Evolutionary conservation across 2,113 vertebrate genomes (phyloP).

Genomic region (Cathartes aura): DNA sequence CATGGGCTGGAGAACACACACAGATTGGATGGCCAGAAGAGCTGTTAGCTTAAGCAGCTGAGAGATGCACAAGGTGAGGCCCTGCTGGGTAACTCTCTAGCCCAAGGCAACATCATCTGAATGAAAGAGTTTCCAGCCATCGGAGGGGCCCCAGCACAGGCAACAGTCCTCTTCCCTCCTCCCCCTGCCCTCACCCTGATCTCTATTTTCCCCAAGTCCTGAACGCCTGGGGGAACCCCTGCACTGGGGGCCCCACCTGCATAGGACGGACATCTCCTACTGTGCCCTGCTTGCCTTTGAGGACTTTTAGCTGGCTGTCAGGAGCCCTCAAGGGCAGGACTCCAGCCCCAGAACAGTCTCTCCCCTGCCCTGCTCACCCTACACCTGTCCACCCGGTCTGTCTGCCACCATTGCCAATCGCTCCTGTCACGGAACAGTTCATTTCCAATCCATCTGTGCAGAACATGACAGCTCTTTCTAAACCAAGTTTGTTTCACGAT

Average conservation of each 20-base stretch:
- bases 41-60: background rate
- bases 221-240: background rate
- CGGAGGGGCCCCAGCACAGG: background rate
- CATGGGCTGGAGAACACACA: background rate
- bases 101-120: background rate
- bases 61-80: background rate
- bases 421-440: slow-evolving; percentile 11
- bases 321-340: background rate
- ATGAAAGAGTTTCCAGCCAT: background rate
- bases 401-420: background rate
- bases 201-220: background rate
- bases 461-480: slow-evolving; percentile 40
- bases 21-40: background rate
- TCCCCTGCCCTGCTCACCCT: background rate
- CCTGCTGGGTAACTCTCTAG: background rate
- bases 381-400: slow-evolving; percentile 41
- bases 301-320: background rate
- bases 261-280: background rate
- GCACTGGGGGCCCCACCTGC: background rate
- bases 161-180: background rate
- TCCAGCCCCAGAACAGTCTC: background rate
- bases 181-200: accelerated
- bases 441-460: slow-evolving; percentile 50
- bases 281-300: background rate
- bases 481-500: slow-evolving; percentile 13